Evolutionary conservation across 2,888 invertebrate species (phyloP).

Genomic region (Hemithea aestivaria): DNA sequence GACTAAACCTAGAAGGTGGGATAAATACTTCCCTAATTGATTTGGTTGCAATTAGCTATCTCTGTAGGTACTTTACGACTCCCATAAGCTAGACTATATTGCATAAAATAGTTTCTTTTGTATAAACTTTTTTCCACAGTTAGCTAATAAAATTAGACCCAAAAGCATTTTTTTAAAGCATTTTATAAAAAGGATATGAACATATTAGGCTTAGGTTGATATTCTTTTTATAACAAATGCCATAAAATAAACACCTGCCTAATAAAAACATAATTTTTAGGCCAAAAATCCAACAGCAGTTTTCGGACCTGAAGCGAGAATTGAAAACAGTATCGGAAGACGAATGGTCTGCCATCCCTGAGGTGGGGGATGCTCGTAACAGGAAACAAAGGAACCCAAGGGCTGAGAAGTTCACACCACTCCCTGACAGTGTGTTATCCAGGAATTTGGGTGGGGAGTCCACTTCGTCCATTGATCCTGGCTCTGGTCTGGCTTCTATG

Average conservation of each 20-base stretch:
- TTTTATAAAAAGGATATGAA: too few species aligned
- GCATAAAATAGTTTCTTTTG: too few species aligned
- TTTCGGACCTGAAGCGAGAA: constrained; percentile 96
- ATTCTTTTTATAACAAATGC: too few species aligned
- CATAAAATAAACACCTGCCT: not conserved
- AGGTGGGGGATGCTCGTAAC: constrained; percentile 99
- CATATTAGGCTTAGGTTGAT: too few species aligned
- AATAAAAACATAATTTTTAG: constrained; percentile 45
- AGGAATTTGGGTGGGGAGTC: constrained; percentile 91
- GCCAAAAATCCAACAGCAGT: constrained; percentile 99
- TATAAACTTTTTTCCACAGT: too few species aligned
- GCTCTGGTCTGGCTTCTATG: constrained; percentile 91
- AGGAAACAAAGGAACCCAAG: constrained; percentile 97
- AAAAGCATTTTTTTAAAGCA: too few species aligned
- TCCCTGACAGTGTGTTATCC: constrained; percentile 97
- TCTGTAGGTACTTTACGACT: too few species aligned
- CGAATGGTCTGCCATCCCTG: constrained; percentile 98
- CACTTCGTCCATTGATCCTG: constrained; percentile 88
- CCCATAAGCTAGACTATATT: too few species aligned
- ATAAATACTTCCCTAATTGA: too few species aligned
- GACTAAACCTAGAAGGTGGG: too few species aligned
- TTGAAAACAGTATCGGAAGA: constrained; percentile 90
- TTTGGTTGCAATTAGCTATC: too few species aligned
- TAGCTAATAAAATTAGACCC: too few species aligned
- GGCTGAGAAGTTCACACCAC: constrained; percentile 97